Conservation (phyloP, 2,888 invertebrate species). For the Epinotia demarniana region DNA sequence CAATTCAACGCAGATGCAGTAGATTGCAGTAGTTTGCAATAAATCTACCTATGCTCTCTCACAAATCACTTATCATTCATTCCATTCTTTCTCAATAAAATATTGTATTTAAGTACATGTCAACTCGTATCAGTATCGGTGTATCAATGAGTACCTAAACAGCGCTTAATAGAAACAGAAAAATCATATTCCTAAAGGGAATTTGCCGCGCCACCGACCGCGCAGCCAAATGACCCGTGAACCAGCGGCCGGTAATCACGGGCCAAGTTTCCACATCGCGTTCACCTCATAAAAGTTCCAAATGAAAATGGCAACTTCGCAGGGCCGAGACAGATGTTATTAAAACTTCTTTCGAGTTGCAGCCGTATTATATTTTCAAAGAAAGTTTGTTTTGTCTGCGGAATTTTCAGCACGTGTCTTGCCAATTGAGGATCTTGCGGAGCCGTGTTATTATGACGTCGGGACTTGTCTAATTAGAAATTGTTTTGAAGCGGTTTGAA, state of each 20-base stretch:
- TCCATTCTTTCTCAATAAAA: too few species aligned
- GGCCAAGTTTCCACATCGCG: slow-evolving; percentile 31
- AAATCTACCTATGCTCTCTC: too few species aligned
- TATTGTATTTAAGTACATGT: too few species aligned
- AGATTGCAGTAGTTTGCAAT: too few species aligned
- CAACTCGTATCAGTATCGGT: too few species aligned
- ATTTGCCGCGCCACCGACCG: slow-evolving; percentile 19
- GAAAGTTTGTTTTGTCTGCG: not conserved
- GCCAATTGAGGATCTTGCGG: not conserved
- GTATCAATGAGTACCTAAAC: too few species aligned
- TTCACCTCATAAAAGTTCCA: slow-evolving; percentile 39
- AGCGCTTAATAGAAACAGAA: not conserved
- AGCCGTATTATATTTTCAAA: not conserved
- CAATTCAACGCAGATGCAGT: too few species aligned
- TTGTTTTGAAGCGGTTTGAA: too few species aligned
- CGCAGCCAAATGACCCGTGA: slow-evolving; percentile 4
- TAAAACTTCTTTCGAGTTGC: slow-evolving; percentile 10
- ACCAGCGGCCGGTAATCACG: slow-evolving; percentile 9
- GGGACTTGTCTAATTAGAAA: too few species aligned
- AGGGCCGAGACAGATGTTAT: slow-evolving; percentile 26
- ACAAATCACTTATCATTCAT: too few species aligned
- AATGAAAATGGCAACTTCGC: slow-evolving; percentile 27
- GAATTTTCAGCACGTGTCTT: not conserved
- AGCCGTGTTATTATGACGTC: not conserved
- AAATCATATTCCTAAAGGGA: slow-evolving; percentile 8